Conservation (phyloP, 2,888 invertebrate genomes). For the Leptinotarsa haldemani region DNA sequence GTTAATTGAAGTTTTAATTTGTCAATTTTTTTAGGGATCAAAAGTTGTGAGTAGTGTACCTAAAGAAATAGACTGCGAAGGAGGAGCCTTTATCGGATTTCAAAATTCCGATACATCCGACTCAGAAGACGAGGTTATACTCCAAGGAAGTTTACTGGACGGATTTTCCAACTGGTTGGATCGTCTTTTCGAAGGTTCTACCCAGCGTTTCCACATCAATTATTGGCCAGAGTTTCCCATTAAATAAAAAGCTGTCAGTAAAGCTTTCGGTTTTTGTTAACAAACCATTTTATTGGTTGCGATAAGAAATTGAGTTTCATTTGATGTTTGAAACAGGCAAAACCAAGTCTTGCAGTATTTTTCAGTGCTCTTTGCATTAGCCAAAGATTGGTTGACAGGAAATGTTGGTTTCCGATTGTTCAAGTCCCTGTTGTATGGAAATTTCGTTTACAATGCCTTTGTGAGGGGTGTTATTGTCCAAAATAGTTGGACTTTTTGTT, state of each 20-base stretch:
- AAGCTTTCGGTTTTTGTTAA: not conserved
- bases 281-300: constrained; percentile 2
- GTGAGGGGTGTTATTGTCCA: no score
- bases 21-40: not conserved
- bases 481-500: not conserved
- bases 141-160: constrained; percentile 77
- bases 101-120: constrained; percentile 77
- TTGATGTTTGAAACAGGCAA: constrained; percentile 1
- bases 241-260: constrained; percentile 69
- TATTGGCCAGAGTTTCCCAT: constrained; percentile 98
- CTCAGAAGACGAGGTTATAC: constrained; percentile 67
- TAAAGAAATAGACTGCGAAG: constrained; percentile 73
- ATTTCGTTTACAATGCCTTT: not conserved
- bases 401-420: not conserved
- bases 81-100: constrained; percentile 89
- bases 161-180: constrained; percentile 97
- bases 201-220: constrained; percentile 94
- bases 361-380: not conserved
- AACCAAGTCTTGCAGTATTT: not conserved
- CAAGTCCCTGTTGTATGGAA: not conserved
- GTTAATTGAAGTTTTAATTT: not conserved
- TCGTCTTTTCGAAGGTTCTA: constrained; percentile 94
- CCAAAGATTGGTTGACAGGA: not conserved
- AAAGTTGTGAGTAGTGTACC: not conserved
- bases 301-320: not conserved